Conservation (phyloP, 30 jellyfish, hydroid and myxozoan species). For the Mastigias papua region DNA sequence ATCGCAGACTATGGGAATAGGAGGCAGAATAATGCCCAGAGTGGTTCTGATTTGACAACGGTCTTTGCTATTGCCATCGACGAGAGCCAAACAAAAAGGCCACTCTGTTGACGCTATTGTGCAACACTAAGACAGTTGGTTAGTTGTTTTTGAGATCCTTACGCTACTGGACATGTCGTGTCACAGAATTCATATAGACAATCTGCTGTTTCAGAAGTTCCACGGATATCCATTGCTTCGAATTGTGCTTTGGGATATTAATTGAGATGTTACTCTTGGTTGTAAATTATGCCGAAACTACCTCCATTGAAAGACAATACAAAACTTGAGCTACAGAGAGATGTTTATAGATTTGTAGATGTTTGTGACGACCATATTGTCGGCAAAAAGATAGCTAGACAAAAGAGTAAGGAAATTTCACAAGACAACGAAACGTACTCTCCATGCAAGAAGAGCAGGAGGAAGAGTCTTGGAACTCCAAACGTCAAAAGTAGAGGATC, state of each 20-base stretch:
- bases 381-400: not conserved
- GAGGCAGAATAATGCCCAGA: not conserved
- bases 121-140: not conserved
- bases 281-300: not conserved
- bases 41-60: not conserved
- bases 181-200: not conserved
- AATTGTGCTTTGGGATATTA: not conserved
- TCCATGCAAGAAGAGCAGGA: not conserved
- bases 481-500: not conserved
- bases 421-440: not conserved
- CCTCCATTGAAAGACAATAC: conserved; percentile 16
- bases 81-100: not conserved
- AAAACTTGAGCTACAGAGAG: not conserved
- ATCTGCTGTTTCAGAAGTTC: no score
- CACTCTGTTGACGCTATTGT: not conserved
- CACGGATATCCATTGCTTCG: not conserved
- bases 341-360: not conserved
- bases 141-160: not conserved
- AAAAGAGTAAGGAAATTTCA: not conserved
- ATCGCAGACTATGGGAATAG: not conserved
- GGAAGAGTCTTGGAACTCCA: not conserved
- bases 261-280: not conserved
- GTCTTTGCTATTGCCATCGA: not conserved
- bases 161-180: not conserved
- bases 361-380: not conserved